These are phyloP conservation scores for Crocuta crocuta DNA, from an alignment of 2,113 vertebrate species.

Conservation along the genomic window DNA sequence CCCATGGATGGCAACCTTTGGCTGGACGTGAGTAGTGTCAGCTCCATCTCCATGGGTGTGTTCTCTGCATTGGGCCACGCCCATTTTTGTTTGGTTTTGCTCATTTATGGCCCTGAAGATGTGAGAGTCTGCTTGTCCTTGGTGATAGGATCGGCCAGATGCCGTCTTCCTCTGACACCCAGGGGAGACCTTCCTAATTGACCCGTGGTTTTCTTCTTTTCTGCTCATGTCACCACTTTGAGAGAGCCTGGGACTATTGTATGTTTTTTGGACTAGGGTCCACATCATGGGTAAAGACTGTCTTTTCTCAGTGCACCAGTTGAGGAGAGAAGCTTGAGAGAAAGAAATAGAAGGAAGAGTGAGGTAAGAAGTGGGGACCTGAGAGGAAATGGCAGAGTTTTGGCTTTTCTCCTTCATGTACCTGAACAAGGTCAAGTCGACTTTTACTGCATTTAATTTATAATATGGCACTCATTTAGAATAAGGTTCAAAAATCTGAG, in stretches of 20 bases:
- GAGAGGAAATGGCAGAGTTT: background rate
- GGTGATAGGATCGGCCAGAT: background rate
- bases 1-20: background rate
- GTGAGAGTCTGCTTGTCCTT: background rate
- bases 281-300: background rate
- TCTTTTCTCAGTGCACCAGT: background rate
- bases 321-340: background rate
- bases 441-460: conserved; percentile 14
- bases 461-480: background rate
- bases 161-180: background rate
- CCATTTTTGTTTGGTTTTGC: background rate
- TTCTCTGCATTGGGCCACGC: background rate
- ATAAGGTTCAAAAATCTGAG: background rate
- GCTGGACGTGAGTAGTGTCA: rapidly evolving
- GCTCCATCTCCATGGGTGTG: rapidly evolving
- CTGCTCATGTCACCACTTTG: background rate
- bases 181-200: background rate
- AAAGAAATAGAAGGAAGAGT: background rate
- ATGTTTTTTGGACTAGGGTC: background rate
- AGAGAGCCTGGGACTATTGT: background rate
- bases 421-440: background rate
- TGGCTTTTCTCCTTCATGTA: background rate
- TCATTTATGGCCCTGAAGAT: background rate
- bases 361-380: background rate
- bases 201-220: background rate